phyloP scores from a whole-genome alignment of 2,113 vertebrate species.

The Pomatorhinus ruficollis region DNA sequence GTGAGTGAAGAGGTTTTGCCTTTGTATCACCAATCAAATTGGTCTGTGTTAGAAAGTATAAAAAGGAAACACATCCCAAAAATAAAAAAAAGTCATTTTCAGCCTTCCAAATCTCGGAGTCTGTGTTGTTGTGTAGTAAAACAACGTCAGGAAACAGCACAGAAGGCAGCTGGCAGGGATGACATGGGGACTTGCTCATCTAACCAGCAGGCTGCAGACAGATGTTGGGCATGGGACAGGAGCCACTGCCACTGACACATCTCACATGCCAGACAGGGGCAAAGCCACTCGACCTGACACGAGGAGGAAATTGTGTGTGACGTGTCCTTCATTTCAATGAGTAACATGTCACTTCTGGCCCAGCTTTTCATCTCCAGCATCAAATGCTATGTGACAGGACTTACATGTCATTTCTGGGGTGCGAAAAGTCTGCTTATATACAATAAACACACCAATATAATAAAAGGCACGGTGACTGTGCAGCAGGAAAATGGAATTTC shows the following conservation, averaged over 20 bases:
- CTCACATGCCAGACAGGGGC: slow-evolving; percentile 10
- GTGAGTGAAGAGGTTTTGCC: too few relatives aligned
- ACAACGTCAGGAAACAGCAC: neutral
- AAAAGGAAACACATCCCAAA: neutral
- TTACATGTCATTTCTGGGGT: slow-evolving; percentile 12
- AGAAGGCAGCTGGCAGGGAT: neutral
- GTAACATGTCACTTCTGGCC: slow-evolving; percentile 33
- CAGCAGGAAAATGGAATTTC: neutral
- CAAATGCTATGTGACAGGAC: slow-evolving; percentile 54
- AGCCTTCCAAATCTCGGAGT: too few relatives aligned
- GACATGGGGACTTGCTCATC: slow-evolving; percentile 2
- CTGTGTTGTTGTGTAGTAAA: too few relatives aligned
- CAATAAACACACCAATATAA: neutral
- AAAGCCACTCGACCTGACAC: slow-evolving; percentile 9
- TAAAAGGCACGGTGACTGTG: neutral
- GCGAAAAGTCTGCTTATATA: neutral
- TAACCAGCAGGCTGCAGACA: slow-evolving; percentile 25
- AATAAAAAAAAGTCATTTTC: too few relatives aligned
- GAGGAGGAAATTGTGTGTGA: slow-evolving; percentile 48
- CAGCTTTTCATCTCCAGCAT: slow-evolving; percentile 2
- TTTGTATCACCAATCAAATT: too few relatives aligned
- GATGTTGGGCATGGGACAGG: slow-evolving; percentile 18
- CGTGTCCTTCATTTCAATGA: slow-evolving; percentile 57
- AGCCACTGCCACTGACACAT: slow-evolving; percentile 30
- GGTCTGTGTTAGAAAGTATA: too few relatives aligned